Percentiles rank a stretch among this genome's conserved stretches.
Evolutionary conservation across 2,113 vertebrate genomes (phyloP).

Genomic region (Cricetomys ansorgei): DNA sequence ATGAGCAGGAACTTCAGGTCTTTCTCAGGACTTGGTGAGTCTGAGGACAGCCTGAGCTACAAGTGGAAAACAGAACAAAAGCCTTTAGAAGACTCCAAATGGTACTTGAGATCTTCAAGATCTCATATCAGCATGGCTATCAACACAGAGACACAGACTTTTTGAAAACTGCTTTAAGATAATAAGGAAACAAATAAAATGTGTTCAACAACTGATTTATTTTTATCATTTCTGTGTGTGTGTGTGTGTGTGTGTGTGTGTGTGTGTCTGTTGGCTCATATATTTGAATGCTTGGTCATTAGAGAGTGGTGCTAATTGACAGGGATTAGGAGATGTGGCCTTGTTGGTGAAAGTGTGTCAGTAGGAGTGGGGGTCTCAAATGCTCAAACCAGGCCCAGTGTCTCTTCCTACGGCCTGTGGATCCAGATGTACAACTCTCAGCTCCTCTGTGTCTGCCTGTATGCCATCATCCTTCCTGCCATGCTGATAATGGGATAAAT

Average conservation of each 20-base stretch:
- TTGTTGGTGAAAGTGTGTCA: not conserved
- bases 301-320: not conserved
- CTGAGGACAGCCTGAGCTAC: not conserved
- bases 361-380: not conserved
- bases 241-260: too few relatives aligned
- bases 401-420: not conserved
- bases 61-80: not conserved
- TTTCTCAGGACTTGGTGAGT: not conserved
- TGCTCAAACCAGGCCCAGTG: not conserved
- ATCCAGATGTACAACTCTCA: not conserved
- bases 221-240: too few relatives aligned
- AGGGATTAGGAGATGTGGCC: not conserved
- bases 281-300: not conserved
- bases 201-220: constrained; percentile 2
- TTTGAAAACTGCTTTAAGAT: constrained; percentile 42
- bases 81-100: not conserved
- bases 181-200: constrained; percentile 52
- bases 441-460: not conserved
- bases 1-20: not conserved
- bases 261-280: too few relatives aligned
- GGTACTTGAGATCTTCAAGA: constrained; percentile 17
- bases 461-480: not conserved
- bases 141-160: not conserved
- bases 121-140: not conserved
- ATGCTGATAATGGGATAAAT: not conserved